phyloP scores from a whole-genome alignment of 2,113 vertebrate species.

The Odocoileus virginianus region DNA sequence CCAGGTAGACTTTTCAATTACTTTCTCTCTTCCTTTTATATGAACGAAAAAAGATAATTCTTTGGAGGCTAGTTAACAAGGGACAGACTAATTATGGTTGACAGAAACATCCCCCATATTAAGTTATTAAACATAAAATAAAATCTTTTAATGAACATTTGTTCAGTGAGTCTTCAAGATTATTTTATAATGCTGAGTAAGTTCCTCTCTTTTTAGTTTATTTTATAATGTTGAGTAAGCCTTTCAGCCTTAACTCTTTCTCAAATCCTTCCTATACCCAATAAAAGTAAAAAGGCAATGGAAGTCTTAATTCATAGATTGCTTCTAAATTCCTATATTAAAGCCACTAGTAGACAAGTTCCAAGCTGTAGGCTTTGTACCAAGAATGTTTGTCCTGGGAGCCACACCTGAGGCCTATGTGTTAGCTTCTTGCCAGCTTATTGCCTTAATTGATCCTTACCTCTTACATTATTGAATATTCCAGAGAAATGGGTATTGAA shows the following conservation, averaged over 20 bases:
- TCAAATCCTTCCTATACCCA: neutral
- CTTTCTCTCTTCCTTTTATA: neutral
- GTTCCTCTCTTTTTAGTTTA: neutral
- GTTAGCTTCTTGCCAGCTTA: neutral
- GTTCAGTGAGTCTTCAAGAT: neutral
- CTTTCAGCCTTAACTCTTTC: neutral
- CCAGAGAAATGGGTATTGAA: neutral
- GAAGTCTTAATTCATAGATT: neutral
- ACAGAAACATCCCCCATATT: neutral
- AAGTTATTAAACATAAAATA: neutral
- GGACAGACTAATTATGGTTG: neutral
- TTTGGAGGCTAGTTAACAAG: neutral
- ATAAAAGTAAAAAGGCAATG: neutral
- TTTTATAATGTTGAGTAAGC: neutral
- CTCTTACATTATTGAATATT: neutral
- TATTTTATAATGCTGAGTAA: neutral
- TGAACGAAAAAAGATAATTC: neutral
- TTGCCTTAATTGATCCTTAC: neutral
- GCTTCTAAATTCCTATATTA: neutral
- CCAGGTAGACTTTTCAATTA: neutral
- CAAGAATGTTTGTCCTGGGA: neutral
- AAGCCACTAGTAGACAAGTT: neutral
- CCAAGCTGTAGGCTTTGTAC: neutral
- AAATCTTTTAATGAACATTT: neutral
- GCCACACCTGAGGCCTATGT: neutral